Conservation (phyloP, 2,797 vertebrate genomes). For the Rhinoraja longicauda region DNA sequence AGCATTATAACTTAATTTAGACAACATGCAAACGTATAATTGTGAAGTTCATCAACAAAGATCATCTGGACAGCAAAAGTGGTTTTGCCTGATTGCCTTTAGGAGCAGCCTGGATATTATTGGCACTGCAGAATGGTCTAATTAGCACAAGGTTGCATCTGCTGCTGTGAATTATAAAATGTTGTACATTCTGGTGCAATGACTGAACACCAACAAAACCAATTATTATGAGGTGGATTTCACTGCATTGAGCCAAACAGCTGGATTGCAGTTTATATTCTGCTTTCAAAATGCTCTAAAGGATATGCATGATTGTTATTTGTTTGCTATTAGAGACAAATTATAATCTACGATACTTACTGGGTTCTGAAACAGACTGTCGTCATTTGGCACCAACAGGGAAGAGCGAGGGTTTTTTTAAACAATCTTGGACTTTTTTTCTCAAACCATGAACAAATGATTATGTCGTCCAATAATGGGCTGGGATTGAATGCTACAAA, state of each 20-base stretch:
- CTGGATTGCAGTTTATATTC: not conserved
- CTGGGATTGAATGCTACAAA: not conserved
- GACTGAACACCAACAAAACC: not conserved
- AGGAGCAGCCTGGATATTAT: conserved; percentile 1
- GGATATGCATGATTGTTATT: not conserved
- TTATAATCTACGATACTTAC: not conserved
- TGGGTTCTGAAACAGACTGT: not conserved
- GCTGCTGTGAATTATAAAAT: not conserved
- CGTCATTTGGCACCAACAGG: not conserved
- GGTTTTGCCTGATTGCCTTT: not conserved
- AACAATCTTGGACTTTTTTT: not conserved
- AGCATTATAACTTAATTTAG: not conserved
- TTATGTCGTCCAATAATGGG: not conserved
- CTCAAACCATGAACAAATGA: not conserved
- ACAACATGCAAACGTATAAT: not conserved
- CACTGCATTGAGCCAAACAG: not conserved
- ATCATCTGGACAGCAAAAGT: conserved; percentile 4
- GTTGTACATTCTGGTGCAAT: not conserved
- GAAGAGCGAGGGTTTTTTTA: not conserved
- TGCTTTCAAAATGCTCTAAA: not conserved
- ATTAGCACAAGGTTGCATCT: conserved; percentile 8
- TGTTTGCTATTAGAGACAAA: not conserved
- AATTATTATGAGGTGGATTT: not conserved
- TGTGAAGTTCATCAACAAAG: not conserved
- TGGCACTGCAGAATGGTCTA: not conserved